Conservation (phyloP, 2,888 invertebrate genomes). For the Paralinhomoeus sp. region DNA sequence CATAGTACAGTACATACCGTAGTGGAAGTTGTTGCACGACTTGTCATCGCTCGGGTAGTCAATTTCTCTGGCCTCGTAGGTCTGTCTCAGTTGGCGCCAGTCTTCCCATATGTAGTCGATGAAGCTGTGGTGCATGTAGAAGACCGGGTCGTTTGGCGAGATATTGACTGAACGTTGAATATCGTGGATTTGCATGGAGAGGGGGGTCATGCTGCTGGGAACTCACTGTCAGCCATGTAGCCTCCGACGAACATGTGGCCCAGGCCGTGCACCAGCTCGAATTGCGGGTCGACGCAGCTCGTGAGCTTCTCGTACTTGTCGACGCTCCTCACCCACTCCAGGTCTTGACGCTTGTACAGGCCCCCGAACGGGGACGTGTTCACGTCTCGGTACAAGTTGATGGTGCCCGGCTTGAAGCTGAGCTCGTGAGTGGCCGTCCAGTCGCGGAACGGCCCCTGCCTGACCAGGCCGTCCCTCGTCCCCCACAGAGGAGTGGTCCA, state of each 20-base stretch:
- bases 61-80: background rate
- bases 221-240: conserved; percentile 11
- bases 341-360: conserved; percentile 2
- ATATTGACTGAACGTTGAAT: conserved; percentile 9
- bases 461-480: conserved; percentile 20
- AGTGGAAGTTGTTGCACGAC: conserved; percentile 3
- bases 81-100: conserved; percentile 15
- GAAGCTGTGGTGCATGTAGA: conserved; percentile 26
- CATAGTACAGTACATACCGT: no score
- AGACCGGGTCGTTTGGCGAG: conserved; percentile 26
- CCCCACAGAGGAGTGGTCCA: conserved; percentile 18
- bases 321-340: background rate
- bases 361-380: conserved; percentile 4
- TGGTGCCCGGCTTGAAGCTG: conserved; percentile 1
- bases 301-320: conserved; percentile 4
- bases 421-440: conserved; percentile 20
- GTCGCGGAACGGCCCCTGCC: conserved; percentile 24
- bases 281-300: conserved; percentile 10
- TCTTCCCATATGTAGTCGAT: conserved; percentile 26
- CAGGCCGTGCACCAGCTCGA: conserved; percentile 15
- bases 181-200: no score
- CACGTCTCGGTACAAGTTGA: conserved; percentile 1
- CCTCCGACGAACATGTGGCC: conserved; percentile 16
- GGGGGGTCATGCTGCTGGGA: conserved; percentile 1
- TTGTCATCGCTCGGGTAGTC: conserved; percentile 4